These are phyloP conservation scores for Enteromius trimaculatus DNA, from an alignment of 2,797 vertebrate species.

Conservation along the genomic window DNA sequence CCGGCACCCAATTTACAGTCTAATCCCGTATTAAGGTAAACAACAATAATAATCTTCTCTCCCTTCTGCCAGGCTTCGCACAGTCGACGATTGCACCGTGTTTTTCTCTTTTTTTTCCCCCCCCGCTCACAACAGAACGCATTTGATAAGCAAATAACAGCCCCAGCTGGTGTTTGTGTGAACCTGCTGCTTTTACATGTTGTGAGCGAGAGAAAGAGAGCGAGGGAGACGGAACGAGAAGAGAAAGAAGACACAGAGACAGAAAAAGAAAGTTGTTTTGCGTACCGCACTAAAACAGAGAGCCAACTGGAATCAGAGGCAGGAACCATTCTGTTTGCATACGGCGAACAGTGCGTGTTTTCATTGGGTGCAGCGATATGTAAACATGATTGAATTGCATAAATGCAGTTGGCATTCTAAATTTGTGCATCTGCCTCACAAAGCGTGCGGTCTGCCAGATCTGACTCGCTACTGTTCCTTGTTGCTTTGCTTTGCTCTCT, in stretches of 20 bases:
- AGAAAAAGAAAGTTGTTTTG: slow-evolving; percentile 54
- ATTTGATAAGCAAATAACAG: slow-evolving; percentile 59
- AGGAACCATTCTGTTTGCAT: slow-evolving; percentile 48
- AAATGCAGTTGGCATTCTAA: slow-evolving; percentile 50
- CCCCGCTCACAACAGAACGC: slow-evolving; percentile 53
- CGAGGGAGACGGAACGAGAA: slow-evolving; percentile 21
- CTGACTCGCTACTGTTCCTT: slow-evolving; percentile 18
- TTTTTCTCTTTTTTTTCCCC: slow-evolving; percentile 29
- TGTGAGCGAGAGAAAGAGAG: slow-evolving; percentile 38
- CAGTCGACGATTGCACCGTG: slow-evolving; percentile 19
- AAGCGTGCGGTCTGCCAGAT: slow-evolving; percentile 40
- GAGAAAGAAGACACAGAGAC: slow-evolving; percentile 21
- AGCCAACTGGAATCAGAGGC: slow-evolving; percentile 47
- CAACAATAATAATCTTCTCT: slow-evolving; percentile 63
- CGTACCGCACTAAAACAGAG: slow-evolving; percentile 41
- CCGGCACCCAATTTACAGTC: slow-evolving; percentile 58
- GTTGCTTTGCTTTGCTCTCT: slow-evolving; percentile 12
- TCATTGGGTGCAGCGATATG: slow-evolving; percentile 55
- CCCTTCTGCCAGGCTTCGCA: slow-evolving; percentile 50
- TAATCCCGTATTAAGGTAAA: slow-evolving; percentile 66
- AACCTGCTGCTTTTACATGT: slow-evolving; percentile 52
- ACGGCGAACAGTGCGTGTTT: slow-evolving; percentile 40
- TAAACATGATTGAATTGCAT: slow-evolving; percentile 59
- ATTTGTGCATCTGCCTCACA: slow-evolving; percentile 54
- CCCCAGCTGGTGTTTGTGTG: slow-evolving; percentile 53